Evolutionary conservation across 2,113 vertebrate genomes (phyloP), one percentile per base, ranked within the genome.

Genomic region (Sceloporus tristichus): DNA sequence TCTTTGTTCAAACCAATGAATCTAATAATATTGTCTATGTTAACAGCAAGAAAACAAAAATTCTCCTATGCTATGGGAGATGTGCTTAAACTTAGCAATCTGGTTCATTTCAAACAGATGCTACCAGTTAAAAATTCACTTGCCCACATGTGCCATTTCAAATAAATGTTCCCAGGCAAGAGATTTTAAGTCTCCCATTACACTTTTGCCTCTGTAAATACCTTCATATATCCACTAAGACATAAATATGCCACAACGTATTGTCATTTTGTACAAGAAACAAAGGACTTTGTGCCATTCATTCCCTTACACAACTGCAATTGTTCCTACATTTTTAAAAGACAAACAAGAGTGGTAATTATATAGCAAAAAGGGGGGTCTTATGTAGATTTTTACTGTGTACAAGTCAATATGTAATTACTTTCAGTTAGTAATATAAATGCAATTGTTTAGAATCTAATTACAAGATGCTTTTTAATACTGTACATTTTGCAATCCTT

Each of bases 371-470:
- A 73, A n/a, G 77, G 21, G 80, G 42, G 54, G 23, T 2, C 1
- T 53, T 79, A 59, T 42, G 9, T 86, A 70, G 25, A 16, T 84
- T 85, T 38, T 70, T 34, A 82, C 27, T 34, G 23, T 65, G 86
- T 0, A 4, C 11, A 8, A 86, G 84, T 71, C 86, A 59, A 0
- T 56, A 34, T 9, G 77, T 40, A 38, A 34, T 40, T 0, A 10
- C 82, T 16, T 9, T 85, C 68, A 40, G 0, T 0, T 11, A 14
- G 42, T 79, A 86, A 13, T 91, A 89, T 88, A 86, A 87, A n/a
- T 8, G 34, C n/a, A 79, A 73, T n/a, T 18, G 77, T 91, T 85
- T 80, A 6, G 18, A 87, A 90, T 90, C 82, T 90, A 8, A 82
- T 62, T 71, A 86, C 84, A 2, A 21, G 1, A 68, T 89, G 68